These are phyloP conservation scores for Drosophila mimica DNA, from an alignment of 2,888 invertebrate genomes.

Conservation along the genomic window DNA sequence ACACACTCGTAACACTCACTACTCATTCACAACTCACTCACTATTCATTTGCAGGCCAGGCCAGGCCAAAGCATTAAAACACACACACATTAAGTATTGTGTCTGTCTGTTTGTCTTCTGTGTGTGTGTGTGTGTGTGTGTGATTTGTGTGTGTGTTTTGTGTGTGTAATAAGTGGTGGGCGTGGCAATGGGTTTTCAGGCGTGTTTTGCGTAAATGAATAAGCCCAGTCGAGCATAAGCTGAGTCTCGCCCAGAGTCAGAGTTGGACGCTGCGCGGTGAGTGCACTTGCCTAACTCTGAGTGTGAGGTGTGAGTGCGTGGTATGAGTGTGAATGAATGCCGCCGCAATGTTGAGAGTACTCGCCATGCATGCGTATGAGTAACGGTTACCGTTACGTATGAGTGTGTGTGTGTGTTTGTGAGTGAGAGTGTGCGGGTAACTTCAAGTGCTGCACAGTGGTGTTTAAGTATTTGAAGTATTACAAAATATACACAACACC, in stretches of 20 bases:
- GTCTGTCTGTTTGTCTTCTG: constrained; percentile 32
- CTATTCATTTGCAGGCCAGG: constrained; percentile 76
- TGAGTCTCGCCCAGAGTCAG: constrained; percentile 33
- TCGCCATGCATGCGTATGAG: constrained; percentile 78
- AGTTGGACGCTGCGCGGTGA: constrained; percentile 58
- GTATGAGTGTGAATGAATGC: constrained; percentile 43
- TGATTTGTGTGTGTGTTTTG: constrained; percentile 28
- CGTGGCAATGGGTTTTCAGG: constrained; percentile 47
- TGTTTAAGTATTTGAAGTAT: constrained; percentile 77
- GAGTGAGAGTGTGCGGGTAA: constrained; percentile 17
- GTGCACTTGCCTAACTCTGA: constrained; percentile 59
- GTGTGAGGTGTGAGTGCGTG: constrained; percentile 15
- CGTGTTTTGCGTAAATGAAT: constrained; percentile 77
- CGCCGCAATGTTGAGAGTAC: constrained; percentile 72
- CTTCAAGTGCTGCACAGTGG: constrained; percentile 64
- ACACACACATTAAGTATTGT: constrained; percentile 10
- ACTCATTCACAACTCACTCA: constrained; percentile 66
- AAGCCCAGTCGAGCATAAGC: constrained; percentile 60
- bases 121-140: constrained; percentile 16
- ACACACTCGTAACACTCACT: constrained; percentile 8
- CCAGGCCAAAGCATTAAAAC: constrained; percentile 42
- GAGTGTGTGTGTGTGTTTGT: constrained; percentile 5
- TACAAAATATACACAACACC: constrained; percentile 64
- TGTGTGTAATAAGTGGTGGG: constrained; percentile 70
- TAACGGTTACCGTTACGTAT: constrained; percentile 52